phyloP scores from a whole-genome alignment of 2,113 vertebrate genomes.

The Phodopus roborovskii region DNA sequence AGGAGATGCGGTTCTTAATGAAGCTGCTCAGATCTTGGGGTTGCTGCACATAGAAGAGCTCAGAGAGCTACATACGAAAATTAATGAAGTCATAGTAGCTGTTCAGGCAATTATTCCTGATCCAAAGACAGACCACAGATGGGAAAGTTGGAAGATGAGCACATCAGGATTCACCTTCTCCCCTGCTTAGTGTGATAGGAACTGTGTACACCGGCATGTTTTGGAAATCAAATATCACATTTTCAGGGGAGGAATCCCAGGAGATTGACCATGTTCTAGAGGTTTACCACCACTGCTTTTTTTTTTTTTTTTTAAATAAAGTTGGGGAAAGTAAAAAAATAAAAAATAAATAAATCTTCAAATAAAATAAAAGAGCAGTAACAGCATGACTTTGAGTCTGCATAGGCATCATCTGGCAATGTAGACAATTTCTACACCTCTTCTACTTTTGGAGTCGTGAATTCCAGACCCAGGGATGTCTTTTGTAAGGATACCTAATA shows the following conservation, averaged over 20 bases:
- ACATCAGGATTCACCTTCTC: background rate
- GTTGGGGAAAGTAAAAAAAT: background rate
- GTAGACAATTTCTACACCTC: background rate
- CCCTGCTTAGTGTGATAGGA: background rate
- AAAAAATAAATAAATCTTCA: background rate
- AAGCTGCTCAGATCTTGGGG: constrained; percentile 95
- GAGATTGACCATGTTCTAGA: background rate
- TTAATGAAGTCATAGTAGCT: constrained; percentile 98
- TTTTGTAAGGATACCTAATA: background rate
- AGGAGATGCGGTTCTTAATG: constrained; percentile 97
- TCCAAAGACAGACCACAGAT: constrained; percentile 98
- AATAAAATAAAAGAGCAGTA: background rate
- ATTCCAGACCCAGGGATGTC: background rate
- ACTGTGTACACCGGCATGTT: fast-evolving
- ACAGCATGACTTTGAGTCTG: background rate
- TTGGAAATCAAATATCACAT: background rate
- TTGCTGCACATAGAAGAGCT: constrained; percentile 98
- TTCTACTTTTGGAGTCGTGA: background rate
- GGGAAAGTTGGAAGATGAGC: background rate
- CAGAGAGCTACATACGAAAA: constrained; percentile 96
- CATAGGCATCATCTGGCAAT: background rate
- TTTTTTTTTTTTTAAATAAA: background rate
- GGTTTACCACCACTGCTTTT: background rate
- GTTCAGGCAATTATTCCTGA: constrained; percentile 98
- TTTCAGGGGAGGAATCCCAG: background rate